phyloP scores from a whole-genome alignment of 2,888 invertebrate species.

The Molorchus minor region DNA sequence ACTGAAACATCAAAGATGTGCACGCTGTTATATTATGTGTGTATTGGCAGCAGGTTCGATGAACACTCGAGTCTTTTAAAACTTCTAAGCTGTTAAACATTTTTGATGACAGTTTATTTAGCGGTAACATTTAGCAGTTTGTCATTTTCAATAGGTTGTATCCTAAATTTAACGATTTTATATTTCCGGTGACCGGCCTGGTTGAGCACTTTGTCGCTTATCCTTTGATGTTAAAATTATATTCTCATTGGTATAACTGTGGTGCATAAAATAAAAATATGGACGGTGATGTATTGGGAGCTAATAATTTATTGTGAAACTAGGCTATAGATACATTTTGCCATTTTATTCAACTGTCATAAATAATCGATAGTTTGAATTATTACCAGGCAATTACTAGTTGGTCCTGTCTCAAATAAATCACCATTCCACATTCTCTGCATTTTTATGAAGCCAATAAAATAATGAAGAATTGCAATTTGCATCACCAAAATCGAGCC shows the following conservation, averaged over 20 bases:
- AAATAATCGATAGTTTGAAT: background rate
- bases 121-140: slow-evolving; percentile 35
- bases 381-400: background rate
- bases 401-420: too few species aligned
- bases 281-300: background rate
- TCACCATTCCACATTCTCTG: too few species aligned
- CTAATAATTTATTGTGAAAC: background rate
- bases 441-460: too few species aligned
- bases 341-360: background rate
- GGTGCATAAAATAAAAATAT: too few species aligned
- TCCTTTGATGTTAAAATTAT: slow-evolving; percentile 6
- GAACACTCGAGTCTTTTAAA: slow-evolving; percentile 7
- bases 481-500: too few species aligned
- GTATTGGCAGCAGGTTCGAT: slow-evolving; percentile 14
- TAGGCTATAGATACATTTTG: background rate
- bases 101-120: slow-evolving; percentile 12
- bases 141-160: slow-evolving; percentile 45
- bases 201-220: slow-evolving; percentile 10
- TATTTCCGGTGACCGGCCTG: slow-evolving; percentile 40
- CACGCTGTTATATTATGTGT: too few species aligned
- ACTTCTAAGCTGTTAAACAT: slow-evolving; percentile 17
- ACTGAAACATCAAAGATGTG: too few species aligned
- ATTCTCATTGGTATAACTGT: too few species aligned
- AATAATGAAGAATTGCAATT: too few species aligned
- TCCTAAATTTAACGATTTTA: slow-evolving; percentile 38